Base-by-base conservation (phyloP, 92 coral and sea anemone species). In the Virgularia gustaviana region DNA sequence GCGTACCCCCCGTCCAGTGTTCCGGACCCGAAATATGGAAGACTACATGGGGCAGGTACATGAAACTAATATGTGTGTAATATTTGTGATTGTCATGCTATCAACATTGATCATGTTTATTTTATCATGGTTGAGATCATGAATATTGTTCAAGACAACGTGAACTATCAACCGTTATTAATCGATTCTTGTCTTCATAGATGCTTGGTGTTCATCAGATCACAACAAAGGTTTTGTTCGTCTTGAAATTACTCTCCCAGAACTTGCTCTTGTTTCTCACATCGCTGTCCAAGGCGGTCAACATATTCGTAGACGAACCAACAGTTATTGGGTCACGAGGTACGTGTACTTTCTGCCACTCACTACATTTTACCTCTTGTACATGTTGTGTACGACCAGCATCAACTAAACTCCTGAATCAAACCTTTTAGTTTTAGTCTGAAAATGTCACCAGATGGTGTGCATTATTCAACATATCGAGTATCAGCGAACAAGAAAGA, bases 281-380 rank as follows among this genome's bases (percentile, higher is more conserved):
- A 85, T 94, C 80, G 89, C 99, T 28, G 47, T 94, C 10, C 99
- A 94, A 64, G 99, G 99, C 24, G 99, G 96, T 16, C 86, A 83
- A 33, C 86, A 94, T 39, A 74, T 94, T 9, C 59, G 61, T 36
- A 85, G 70, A 47, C 89, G 83, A 57, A 49, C 64, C 13, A 94
- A 94, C 60, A 71, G 86, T 49, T 94, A 94, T 74, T 94, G 99
- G 99, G 71, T 85, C 5, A 87, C 39, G n/a, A 76, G 67, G 97
- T 91, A 78, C 36, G 43, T 72, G 1, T 32, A 38, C 10, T 35
- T 37, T 11, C 2, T 36, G 15, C 13, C 54, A 3, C 27, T 13
- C 31, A 9, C 28, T 27, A 33, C 10, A 18, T 22, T 43, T 4
- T 43, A 43, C 20, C 51, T 13, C 2, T 43, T 43, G n/a, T 43